Evolutionary conservation across 2,888 invertebrate species (phyloP).

Genomic region (Melinaea menophilus): DNA sequence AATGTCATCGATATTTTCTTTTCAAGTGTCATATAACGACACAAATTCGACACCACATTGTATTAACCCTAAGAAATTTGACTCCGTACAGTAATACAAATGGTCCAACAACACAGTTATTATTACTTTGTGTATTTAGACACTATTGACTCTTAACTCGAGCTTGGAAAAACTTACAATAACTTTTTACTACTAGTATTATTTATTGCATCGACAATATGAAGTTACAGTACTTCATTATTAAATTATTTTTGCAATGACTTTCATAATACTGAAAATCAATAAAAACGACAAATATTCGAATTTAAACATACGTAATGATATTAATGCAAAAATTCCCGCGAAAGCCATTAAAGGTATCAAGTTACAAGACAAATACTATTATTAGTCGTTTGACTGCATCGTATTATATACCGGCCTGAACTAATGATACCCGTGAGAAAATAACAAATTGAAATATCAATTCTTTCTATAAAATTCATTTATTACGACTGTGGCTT

Average conservation of each 20-base stretch:
- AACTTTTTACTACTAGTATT: no score
- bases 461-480: neutral
- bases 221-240: neutral
- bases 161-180: no score
- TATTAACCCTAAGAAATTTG: constrained; percentile 2
- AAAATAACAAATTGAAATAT: constrained; percentile 15
- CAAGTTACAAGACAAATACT: constrained; percentile 25
- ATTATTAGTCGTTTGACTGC: constrained; percentile 28
- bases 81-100: neutral
- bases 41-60: neutral
- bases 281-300: constrained; percentile 8
- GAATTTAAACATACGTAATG: constrained; percentile 2
- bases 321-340: constrained; percentile 3
- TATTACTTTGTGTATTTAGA: neutral
- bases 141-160: no score
- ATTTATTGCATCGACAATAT: no score
- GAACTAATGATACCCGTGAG: constrained; percentile 32
- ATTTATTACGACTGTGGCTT: no score
- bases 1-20: neutral
- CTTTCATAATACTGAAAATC: neutral
- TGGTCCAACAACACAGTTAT: neutral
- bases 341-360: constrained; percentile 21
- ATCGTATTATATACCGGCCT: constrained; percentile 29
- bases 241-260: neutral
- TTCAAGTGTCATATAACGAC: constrained; percentile 3